Conservation (phyloP, 2,113 vertebrate species). For the Ceyx margarethae region DNA sequence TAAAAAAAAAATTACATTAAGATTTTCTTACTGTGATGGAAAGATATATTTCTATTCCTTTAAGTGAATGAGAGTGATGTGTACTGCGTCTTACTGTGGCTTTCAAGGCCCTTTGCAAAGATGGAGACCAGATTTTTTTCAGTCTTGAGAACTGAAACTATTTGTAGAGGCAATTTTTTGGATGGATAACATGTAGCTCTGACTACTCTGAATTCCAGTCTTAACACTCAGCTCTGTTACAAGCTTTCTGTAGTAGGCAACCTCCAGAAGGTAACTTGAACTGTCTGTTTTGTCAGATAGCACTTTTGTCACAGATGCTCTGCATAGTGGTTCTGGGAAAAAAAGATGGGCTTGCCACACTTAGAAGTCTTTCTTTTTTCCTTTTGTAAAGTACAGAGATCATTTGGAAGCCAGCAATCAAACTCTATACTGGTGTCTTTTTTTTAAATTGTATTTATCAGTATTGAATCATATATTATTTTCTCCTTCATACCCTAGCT, state of each 20-base stretch:
- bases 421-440: not conserved
- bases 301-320: not conserved
- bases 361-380: rapidly evolving
- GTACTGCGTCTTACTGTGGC: not conserved
- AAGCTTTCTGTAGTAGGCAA: not conserved
- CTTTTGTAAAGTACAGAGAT: not conserved
- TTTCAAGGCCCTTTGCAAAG: not conserved
- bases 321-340: not conserved
- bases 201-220: not conserved
- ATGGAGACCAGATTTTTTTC: not conserved
- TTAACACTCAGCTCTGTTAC: not conserved
- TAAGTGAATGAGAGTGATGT: not conserved
- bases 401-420: not conserved
- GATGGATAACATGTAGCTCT: not conserved
- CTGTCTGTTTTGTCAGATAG: not conserved
- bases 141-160: not conserved
- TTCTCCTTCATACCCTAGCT: not conserved
- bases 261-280: not conserved
- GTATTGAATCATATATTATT: not conserved
- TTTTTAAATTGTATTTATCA: not conserved
- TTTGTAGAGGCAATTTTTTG: not conserved
- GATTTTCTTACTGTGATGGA: not conserved
- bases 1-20: not conserved
- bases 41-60: not conserved
- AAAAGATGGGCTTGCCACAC: not conserved